Conservation (phyloP, 37 sponge, comb jelly and placozoan species). For the Ephydatia muelleri region DNA sequence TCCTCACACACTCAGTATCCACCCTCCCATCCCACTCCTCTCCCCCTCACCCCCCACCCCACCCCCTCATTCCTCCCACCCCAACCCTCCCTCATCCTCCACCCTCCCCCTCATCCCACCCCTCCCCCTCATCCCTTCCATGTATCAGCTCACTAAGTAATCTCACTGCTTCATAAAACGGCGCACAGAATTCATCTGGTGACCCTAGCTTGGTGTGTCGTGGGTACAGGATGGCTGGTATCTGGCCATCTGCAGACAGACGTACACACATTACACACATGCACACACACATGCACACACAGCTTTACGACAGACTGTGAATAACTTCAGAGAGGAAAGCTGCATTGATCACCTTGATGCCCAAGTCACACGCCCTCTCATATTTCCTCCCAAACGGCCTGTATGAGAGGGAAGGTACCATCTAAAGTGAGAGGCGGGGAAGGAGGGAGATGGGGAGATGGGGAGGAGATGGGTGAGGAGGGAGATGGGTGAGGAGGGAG, state of each 20-base stretch:
- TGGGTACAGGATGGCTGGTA: constrained; percentile 33
- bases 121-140: background rate
- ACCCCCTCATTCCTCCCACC: no score
- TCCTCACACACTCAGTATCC: no score
- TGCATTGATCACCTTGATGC: constrained; percentile 73
- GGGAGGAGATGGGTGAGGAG: background rate
- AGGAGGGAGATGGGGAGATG: constrained; percentile 9
- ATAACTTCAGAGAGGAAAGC: constrained; percentile 79
- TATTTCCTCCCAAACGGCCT: constrained; percentile 88
- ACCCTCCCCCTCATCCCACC: background rate
- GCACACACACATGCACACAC: background rate
- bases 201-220: constrained; percentile 27
- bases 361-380: constrained; percentile 87
- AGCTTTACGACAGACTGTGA: constrained; percentile 24
- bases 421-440: background rate
- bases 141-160: constrained; percentile 33
- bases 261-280: background rate
- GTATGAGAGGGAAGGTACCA: constrained; percentile 7
- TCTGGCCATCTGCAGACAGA: constrained; percentile 27
- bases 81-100: background rate
- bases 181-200: constrained; percentile 42
- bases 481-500: background rate
- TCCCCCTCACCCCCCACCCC: no score
- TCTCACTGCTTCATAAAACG: constrained; percentile 33
- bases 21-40: no score